Evolutionary conservation across 2,797 vertebrate genomes (phyloP).

Genomic region (Thripadectes ignobilis): DNA sequence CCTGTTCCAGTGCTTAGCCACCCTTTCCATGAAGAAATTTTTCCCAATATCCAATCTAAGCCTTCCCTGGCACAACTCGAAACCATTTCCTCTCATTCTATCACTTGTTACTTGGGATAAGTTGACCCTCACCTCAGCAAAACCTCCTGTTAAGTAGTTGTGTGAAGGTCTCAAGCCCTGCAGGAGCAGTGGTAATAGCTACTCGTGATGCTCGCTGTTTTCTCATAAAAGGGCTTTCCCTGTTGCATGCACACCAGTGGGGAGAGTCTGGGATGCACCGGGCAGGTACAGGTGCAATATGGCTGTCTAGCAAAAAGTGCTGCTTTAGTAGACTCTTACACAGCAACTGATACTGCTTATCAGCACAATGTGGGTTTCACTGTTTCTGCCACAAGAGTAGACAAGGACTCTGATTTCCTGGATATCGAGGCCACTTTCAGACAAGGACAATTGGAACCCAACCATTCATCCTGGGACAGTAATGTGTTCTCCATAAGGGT

Average conservation of each 20-base stretch:
- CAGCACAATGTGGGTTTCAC: not conserved
- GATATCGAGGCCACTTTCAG: not conserved
- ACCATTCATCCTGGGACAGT: not conserved
- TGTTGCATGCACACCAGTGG: fast-evolving
- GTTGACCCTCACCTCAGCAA: fast-evolving
- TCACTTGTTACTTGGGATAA: not conserved
- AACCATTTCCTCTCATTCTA: not conserved
- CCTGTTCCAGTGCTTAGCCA: not conserved
- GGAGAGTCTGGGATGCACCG: not conserved
- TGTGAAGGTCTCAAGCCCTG: not conserved
- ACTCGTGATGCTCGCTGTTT: fast-evolving
- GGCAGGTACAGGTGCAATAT: not conserved
- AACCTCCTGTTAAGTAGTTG: not conserved
- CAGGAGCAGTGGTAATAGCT: fast-evolving
- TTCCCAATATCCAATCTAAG: not conserved
- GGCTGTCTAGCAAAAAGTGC: not conserved
- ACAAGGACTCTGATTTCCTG: not conserved
- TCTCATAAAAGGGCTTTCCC: not conserved
- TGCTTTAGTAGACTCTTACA: not conserved
- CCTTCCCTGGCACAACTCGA: not conserved
- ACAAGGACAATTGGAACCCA: not conserved
- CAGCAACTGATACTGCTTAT: not conserved
- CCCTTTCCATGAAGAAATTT: not conserved
- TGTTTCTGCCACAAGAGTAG: not conserved
- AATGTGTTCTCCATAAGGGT: not conserved